These are phyloP conservation scores for Nylanderia fulva DNA, from an alignment of 1,140 invertebrate genomes.

Conservation along the genomic window DNA sequence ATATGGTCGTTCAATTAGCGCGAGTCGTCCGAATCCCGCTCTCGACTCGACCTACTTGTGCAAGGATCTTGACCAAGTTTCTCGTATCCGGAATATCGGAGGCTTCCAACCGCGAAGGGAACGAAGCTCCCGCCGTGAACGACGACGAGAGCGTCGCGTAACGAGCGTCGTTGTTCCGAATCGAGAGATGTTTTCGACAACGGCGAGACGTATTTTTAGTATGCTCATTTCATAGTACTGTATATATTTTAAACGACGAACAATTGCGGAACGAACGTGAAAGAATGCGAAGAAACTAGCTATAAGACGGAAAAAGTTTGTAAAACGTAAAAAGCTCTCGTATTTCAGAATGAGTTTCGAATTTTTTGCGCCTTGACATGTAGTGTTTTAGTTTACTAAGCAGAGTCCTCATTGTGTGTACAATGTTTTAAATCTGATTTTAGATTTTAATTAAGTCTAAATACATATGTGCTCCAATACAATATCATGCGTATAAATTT, in stretches of 20 bases:
- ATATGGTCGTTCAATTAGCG: slow-evolving; percentile 59
- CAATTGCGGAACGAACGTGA: neutral
- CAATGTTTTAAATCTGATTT: neutral
- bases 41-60: slow-evolving; percentile 56
- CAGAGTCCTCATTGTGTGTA: neutral
- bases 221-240: neutral
- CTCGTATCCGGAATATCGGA: slow-evolving; percentile 21
- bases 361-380: neutral
- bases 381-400: neutral
- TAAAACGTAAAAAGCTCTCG: neutral
- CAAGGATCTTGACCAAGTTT: slow-evolving; percentile 64
- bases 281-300: neutral
- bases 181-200: neutral
- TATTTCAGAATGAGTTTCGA: neutral
- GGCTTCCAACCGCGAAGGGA: slow-evolving; percentile 1
- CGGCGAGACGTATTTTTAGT: neutral
- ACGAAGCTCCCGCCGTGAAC: slow-evolving; percentile 15
- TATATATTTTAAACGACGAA: neutral
- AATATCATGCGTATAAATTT: neutral
- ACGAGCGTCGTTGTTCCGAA: slow-evolving; percentile 28
- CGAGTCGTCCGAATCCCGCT: neutral
- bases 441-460: neutral
- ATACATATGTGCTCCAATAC: neutral
- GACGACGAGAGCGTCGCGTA: slow-evolving; percentile 41
- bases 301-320: neutral